Percentiles rank a stretch among this genome's conserved stretches.
phyloP scores from a whole-genome alignment of 1,140 invertebrate species.

The Aphaenogaster floridana region DNA sequence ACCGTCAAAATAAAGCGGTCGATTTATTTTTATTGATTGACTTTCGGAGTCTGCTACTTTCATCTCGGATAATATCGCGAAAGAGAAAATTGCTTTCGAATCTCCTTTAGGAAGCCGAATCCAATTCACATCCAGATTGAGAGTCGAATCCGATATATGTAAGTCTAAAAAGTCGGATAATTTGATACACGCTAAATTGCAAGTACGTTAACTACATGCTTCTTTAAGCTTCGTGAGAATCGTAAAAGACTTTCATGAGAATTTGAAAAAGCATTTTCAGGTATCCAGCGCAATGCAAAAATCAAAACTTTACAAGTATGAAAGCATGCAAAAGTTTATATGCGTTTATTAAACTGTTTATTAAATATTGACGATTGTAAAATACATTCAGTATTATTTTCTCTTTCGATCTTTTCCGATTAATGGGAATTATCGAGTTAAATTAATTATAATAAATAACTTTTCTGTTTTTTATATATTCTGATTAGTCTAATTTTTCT shows the following conservation, averaged over 20 bases:
- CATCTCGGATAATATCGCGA: conserved; percentile 26
- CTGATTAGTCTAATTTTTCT: not conserved
- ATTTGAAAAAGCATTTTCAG: not conserved
- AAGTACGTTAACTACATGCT: not conserved
- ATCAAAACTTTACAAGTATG: not conserved
- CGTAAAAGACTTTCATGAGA: not conserved
- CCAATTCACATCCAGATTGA: conserved; percentile 23
- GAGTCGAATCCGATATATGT: conserved; percentile 20
- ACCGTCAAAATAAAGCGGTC: not conserved
- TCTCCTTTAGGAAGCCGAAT: conserved; percentile 2
- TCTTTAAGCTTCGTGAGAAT: not conserved
- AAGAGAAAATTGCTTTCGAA: conserved; percentile 38
- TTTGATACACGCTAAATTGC: conserved; percentile 35
- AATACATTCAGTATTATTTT: not conserved
- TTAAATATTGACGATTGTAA: not conserved
- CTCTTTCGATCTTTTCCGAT: not conserved
- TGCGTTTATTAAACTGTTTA: not conserved
- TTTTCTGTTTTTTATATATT: not conserved
- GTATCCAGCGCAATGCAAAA: not conserved
- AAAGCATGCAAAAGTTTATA: not conserved
- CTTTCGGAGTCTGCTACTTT: not conserved
- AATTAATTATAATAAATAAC: not conserved
- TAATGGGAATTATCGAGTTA: not conserved
- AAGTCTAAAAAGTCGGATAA: conserved; percentile 30
- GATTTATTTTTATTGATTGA: conserved; percentile 47